These are phyloP conservation scores for Eremophila alpestris DNA, from an alignment of 2,797 vertebrate genomes.

Conservation along the genomic window DNA sequence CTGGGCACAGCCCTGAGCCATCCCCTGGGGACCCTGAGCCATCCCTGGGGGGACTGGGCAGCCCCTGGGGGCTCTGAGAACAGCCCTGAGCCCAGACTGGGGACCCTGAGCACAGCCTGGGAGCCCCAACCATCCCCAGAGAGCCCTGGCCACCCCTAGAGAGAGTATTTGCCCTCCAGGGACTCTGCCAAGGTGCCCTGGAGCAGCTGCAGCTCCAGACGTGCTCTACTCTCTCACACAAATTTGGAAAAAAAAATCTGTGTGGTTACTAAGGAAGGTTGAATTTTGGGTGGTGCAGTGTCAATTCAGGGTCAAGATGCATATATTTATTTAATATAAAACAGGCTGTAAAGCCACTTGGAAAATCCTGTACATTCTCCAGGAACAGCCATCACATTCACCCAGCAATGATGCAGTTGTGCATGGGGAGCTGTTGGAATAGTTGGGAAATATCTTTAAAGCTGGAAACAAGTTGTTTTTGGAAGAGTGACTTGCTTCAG, in stretches of 20 bases:
- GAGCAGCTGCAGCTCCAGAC: background rate
- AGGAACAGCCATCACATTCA: background rate
- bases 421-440: background rate
- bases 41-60: no score
- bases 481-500: background rate
- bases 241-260: accelerated
- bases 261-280: background rate
- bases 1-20: background rate
- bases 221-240: background rate
- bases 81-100: no score
- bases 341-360: background rate
- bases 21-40: background rate
- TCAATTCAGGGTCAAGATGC: background rate
- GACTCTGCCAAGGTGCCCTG: background rate
- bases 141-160: background rate
- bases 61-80: no score
- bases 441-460: background rate
- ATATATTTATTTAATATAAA: background rate
- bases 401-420: background rate
- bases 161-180: background rate
- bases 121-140: no score
- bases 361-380: background rate
- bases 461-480: background rate
- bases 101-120: background rate
- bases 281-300: background rate